Conservation (phyloP, 2,113 vertebrate genomes). For the Aix galericulata region DNA sequence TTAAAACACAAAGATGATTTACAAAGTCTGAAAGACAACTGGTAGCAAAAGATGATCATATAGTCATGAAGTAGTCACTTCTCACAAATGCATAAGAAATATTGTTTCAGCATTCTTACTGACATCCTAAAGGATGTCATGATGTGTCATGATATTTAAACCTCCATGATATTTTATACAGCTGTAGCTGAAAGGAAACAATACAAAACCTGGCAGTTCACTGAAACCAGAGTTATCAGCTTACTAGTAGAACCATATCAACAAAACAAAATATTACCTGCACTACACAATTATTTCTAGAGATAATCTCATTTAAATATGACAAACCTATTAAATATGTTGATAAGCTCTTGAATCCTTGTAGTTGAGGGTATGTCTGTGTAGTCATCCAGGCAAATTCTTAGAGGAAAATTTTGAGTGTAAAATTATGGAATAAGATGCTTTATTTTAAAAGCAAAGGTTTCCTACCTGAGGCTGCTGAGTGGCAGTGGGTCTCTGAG, state of each 20-base stretch:
- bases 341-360: background rate
- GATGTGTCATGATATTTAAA: background rate
- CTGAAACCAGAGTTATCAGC: background rate
- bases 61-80: background rate
- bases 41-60: fast-evolving
- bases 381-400: background rate
- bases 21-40: background rate
- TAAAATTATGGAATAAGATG: background rate
- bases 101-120: background rate
- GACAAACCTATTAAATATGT: background rate
- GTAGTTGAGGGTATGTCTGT: background rate
- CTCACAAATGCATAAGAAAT: background rate
- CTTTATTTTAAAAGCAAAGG: background rate
- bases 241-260: background rate
- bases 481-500: constrained; percentile 87
- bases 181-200: background rate
- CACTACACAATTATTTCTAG: fast-evolving
- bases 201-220: background rate
- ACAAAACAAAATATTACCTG: background rate
- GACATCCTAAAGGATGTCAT: background rate
- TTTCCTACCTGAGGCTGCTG: constrained; percentile 92
- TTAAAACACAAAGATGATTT: background rate
- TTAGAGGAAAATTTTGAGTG: background rate
- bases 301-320: background rate
- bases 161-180: background rate